Percentiles rank a stretch among this genome's conserved stretches.
Conservation (phyloP, 2,888 invertebrate species). For the Thecocarcelia acutangulata region DNA sequence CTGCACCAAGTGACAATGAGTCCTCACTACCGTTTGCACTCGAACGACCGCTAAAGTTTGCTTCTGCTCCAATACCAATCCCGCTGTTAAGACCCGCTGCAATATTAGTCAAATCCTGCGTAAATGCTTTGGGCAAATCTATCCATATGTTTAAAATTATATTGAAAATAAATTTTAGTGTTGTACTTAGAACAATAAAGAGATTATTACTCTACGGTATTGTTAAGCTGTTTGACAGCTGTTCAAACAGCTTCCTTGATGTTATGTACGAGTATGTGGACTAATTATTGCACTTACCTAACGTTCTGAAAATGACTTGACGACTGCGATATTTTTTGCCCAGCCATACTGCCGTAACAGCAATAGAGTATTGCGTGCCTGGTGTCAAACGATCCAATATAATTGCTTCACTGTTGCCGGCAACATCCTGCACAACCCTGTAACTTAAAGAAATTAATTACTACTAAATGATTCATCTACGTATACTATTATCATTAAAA, state of each 20-base stretch:
- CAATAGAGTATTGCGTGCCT: conserved; percentile 93
- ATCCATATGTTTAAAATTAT: conserved; percentile 38
- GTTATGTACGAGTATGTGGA: no score
- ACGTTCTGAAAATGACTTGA: conserved; percentile 94
- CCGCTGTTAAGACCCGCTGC: conserved; percentile 77
- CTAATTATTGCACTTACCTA: conserved; percentile 84
- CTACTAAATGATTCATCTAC: conserved; percentile 80
- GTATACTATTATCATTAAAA: no score
- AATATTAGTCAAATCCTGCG: conserved; percentile 86
- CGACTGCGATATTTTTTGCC: conserved; percentile 92
- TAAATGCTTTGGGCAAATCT: conserved; percentile 90
- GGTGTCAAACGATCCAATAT: conserved; percentile 90
- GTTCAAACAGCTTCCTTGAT: neutral
- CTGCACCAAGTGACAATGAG: conserved; percentile 78
- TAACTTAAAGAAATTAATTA: conserved; percentile 90
- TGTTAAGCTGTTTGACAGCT: neutral
- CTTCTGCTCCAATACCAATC: conserved; percentile 65
- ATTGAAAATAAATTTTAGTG: neutral
- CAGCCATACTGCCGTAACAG: conserved; percentile 91
- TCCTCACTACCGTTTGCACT: conserved; percentile 72
- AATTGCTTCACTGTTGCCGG: conserved; percentile 93
- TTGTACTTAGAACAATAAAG: neutral
- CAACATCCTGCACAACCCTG: conserved; percentile 95
- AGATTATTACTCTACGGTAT: neutral
- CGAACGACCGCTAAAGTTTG: conserved; percentile 59